Conservation (phyloP, 2,888 invertebrate species). For the Syrphus vitripennis region DNA sequence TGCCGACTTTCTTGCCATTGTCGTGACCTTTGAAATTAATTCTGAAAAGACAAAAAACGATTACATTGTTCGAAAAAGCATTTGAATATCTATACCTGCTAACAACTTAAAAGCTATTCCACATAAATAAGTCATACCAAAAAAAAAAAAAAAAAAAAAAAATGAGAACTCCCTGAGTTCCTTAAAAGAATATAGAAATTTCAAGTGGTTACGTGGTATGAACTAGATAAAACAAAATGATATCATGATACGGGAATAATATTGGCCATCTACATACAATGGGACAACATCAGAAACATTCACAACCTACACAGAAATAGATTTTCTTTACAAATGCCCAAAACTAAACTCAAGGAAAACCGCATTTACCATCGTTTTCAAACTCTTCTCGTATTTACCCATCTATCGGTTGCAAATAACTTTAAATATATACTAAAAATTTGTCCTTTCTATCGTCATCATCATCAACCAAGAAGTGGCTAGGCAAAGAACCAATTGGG, state of each 20-base stretch:
- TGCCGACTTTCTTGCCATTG: not conserved
- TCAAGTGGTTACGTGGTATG: not conserved
- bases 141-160: too few species aligned
- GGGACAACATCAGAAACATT: not conserved
- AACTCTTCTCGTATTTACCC: too few species aligned
- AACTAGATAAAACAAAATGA: not conserved
- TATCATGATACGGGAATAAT: not conserved
- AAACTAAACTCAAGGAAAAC: constrained; percentile 22
- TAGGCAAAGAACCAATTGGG: not conserved
- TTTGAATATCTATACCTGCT: constrained; percentile 43
- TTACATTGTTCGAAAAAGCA: constrained; percentile 10
- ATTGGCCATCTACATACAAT: not conserved
- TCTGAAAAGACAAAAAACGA: constrained; percentile 11
- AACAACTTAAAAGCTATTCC: constrained; percentile 43
- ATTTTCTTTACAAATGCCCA: not conserved
- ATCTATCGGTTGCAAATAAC: constrained; percentile 58
- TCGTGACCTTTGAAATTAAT: not conserved
- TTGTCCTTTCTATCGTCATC: constrained; percentile 38
- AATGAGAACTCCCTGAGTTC: constrained; percentile 5
- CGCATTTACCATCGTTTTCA: constrained; percentile 21
- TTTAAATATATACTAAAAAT: constrained; percentile 37
- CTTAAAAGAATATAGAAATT: not conserved
- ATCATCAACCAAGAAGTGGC: constrained; percentile 4
- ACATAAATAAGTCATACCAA: constrained; percentile 53
- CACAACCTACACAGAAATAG: not conserved